Evolutionary conservation across 1,140 invertebrate species (phyloP).

Genomic region (Bombus consobrinus): DNA sequence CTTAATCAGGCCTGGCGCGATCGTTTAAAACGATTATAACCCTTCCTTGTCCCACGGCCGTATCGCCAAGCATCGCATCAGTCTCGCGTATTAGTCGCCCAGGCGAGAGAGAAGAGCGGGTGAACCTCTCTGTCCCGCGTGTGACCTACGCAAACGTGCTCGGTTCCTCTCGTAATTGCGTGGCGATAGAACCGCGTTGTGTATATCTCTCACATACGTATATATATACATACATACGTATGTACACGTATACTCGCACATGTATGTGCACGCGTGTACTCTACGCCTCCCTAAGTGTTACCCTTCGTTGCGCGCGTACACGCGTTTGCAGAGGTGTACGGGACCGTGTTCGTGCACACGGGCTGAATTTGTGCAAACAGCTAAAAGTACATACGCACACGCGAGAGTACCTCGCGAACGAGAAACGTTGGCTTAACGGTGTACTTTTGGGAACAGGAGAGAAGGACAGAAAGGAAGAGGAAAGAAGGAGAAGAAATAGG

Average conservation of each 20-base stretch:
- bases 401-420: not conserved
- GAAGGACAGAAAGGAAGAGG: not conserved
- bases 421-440: not conserved
- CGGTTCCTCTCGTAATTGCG: conserved; percentile 57
- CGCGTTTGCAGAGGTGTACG: conserved; percentile 5
- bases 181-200: conserved; percentile 46
- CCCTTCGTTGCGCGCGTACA: not conserved
- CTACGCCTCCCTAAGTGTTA: not conserved
- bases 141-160: conserved; percentile 33
- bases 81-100: conserved; percentile 25
- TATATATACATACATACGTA: not conserved
- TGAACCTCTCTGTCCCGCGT: conserved; percentile 33
- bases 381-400: not conserved
- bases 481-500: too few species aligned
- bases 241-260: not conserved
- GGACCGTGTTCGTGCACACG: not conserved
- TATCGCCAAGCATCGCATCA: conserved; percentile 40
- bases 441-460: not conserved
- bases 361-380: conserved; percentile 19
- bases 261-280: not conserved
- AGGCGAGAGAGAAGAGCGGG: not conserved
- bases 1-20: conserved; percentile 45
- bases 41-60: conserved; percentile 34
- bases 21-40: conserved; percentile 54
- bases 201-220: not conserved